Conservation (phyloP, 2,797 vertebrate species). For the Eremophila alpestris region DNA sequence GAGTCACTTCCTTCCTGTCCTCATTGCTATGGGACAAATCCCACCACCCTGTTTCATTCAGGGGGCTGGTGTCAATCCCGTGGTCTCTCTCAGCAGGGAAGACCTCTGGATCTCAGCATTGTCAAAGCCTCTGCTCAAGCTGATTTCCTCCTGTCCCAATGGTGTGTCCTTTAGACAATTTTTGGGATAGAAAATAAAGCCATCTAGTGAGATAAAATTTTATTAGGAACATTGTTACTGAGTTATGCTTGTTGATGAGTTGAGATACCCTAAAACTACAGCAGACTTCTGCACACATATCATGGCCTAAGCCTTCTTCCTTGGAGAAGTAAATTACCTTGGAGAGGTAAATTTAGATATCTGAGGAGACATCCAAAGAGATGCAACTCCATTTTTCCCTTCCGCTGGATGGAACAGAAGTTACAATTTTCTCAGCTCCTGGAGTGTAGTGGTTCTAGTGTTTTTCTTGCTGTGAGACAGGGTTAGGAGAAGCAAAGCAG, state of each 20-base stretch:
- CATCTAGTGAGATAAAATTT: background rate
- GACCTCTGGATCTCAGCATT: background rate
- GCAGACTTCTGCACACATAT: background rate
- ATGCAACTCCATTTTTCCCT: background rate
- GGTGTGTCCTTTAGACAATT: background rate
- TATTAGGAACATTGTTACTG: background rate
- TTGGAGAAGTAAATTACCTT: background rate
- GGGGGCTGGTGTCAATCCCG: background rate
- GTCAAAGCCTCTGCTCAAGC: background rate
- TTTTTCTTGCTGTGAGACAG: too few species aligned
- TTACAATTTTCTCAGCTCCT: background rate
- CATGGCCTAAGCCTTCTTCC: background rate
- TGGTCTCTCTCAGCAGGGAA: background rate
- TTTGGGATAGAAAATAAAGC: background rate
- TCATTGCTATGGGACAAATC: fast-evolving
- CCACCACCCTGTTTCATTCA: too few species aligned
- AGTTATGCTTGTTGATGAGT: background rate
- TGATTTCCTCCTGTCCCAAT: fast-evolving
- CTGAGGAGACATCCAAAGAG: background rate
- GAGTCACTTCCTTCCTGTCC: background rate
- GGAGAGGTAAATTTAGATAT: background rate
- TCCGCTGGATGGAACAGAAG: background rate
- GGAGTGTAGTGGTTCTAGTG: too few species aligned
- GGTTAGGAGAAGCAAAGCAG: too few species aligned
- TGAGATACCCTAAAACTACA: background rate